Evolutionary conservation across 1,140 invertebrate species (phyloP), one percentile per base, ranked within the genome.

Genomic region (Ceratina japonica): DNA sequence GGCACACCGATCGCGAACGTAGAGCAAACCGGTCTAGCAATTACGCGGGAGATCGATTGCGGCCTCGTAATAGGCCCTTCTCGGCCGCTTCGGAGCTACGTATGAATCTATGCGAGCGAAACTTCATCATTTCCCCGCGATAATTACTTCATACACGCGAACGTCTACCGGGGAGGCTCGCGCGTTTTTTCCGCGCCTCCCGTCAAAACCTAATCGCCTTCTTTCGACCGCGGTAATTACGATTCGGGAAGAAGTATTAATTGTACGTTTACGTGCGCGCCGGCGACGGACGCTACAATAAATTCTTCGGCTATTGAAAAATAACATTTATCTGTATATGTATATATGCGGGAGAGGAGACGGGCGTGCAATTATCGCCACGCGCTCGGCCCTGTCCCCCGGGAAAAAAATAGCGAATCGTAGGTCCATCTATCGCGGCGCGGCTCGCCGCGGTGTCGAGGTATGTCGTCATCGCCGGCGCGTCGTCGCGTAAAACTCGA

Each of bases 31-130:
- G 82, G 82, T 85, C 59, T 69, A 63, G 82, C 79, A 85, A 85
- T 85, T 85, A 85, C 79, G 27, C 27, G 24, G 69, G 61, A 85
- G 83, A 85, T 84, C 82, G 83, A 85, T 85, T 81, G 83, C 76
- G 61, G 69, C 13, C 59, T 75, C 63, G 78, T 84, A 85, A 85
- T 84, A 74, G 83, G 75, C 22, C 62, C 74, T 71, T 77, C 61
- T 58, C 58, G 44, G 56, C 49, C 78, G 75, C 18, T 52, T 22
- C 22, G 15, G 24, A 63, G 22, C 54, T 10, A 44, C 37, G 37
- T 70, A 65, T 80, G 68, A 63, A 84, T 63, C 68, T 54, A 24
- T 66, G 68, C 77, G 66, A 80, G 54, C 63, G 78, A 56, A 84
- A 79, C 69, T 84, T 73, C 69, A 73, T 85, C 83, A 73, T 68